These are phyloP conservation scores for Phrynocephalus vlangalii DNA, from an alignment of 2,797 vertebrate species.

Conservation along the genomic window DNA sequence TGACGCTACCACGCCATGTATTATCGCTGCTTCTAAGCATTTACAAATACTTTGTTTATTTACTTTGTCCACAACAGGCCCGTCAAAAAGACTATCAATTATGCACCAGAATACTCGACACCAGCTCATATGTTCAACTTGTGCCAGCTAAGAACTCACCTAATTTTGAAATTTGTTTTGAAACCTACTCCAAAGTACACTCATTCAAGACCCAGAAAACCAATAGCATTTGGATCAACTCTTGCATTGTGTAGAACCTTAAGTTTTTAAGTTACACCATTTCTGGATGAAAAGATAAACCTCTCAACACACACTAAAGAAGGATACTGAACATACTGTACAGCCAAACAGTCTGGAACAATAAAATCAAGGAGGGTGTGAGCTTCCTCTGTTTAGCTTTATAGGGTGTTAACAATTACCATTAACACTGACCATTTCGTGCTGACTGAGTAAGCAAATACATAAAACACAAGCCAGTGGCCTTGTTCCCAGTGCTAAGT, in stretches of 20 bases:
- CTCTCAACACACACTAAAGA: constrained; percentile 62
- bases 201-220: constrained; percentile 35
- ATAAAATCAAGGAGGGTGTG: constrained; percentile 65
- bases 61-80: not conserved
- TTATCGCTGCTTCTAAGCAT: not conserved
- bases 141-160: not conserved
- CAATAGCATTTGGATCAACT: constrained; percentile 31
- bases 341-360: constrained; percentile 64
- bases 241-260: constrained; percentile 47
- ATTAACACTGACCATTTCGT: constrained; percentile 41
- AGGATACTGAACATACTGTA: constrained; percentile 32
- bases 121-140: not conserved
- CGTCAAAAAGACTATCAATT: not conserved
- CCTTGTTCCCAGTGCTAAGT: constrained; percentile 1
- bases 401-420: constrained; percentile 57
- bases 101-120: not conserved
- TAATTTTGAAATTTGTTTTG: constrained; percentile 17
- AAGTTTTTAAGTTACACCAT: constrained; percentile 47
- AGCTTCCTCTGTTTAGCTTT: constrained; percentile 69
- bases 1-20: not conserved
- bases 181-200: not conserved
- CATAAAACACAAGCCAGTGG: not conserved
- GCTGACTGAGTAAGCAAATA: constrained; percentile 22
- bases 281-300: constrained; percentile 67
- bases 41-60: not conserved